Evolutionary conservation across 2,113 vertebrate species (phyloP).

Genomic region (Amphiprion percula): DNA sequence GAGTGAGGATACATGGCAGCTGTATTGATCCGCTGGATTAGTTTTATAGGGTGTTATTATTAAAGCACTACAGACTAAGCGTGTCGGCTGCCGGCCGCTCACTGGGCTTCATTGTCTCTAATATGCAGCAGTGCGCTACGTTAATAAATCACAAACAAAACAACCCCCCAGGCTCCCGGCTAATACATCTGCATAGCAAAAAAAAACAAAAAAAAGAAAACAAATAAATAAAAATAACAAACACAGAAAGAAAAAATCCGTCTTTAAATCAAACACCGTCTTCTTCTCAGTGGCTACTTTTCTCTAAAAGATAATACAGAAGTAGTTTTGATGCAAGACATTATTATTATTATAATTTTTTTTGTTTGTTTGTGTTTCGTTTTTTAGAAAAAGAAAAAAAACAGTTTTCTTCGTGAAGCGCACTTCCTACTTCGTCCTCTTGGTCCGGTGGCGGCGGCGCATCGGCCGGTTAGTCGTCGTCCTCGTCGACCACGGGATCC

Average conservation of each 20-base stretch:
- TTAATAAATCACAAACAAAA: slow-evolving; percentile 57
- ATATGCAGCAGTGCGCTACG: slow-evolving; percentile 76
- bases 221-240: slow-evolving; percentile 73
- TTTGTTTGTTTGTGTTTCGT: slow-evolving; percentile 55
- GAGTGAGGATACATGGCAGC: slow-evolving; percentile 52
- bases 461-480: slow-evolving; percentile 87
- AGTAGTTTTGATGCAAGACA: slow-evolving; percentile 80
- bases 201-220: slow-evolving; percentile 56
- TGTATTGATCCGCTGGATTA: slow-evolving; percentile 49
- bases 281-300: slow-evolving; percentile 72
- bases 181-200: slow-evolving; percentile 78
- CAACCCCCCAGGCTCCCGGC: slow-evolving; percentile 20
- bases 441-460: slow-evolving; percentile 41
- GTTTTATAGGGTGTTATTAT: slow-evolving; percentile 67
- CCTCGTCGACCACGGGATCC: slow-evolving; percentile 94
- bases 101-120: slow-evolving; percentile 66
- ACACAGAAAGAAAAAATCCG: slow-evolving; percentile 50
- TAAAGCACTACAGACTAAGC: slow-evolving; percentile 76
- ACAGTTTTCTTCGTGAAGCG: slow-evolving; percentile 70
- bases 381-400: slow-evolving; percentile 69
- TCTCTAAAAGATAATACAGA: slow-evolving; percentile 82
- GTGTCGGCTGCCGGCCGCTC: slow-evolving; percentile 39
- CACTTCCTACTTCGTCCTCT: slow-evolving; percentile 70
- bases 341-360: slow-evolving; percentile 62
- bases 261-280: slow-evolving; percentile 65